These are phyloP conservation scores for Molossus molossus DNA, from an alignment of 2,797 vertebrate genomes.

Conservation along the genomic window DNA sequence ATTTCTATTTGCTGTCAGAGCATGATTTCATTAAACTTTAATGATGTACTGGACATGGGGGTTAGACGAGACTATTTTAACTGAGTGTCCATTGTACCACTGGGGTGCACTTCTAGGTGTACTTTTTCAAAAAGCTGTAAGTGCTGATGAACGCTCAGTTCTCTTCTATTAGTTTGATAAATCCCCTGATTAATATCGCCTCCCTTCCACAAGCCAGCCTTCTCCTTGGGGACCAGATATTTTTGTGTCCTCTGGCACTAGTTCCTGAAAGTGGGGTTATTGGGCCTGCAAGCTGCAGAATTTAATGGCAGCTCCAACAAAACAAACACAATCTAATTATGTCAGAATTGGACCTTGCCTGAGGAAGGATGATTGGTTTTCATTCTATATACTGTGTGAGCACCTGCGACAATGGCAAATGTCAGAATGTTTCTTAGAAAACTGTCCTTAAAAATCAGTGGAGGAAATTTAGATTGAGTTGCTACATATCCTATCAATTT, in stretches of 20 bases:
- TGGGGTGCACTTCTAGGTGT: constrained; percentile 67
- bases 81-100: constrained; percentile 52
- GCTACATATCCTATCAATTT: neutral
- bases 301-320: constrained; percentile 48
- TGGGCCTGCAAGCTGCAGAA: constrained; percentile 69
- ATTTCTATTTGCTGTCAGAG: constrained; percentile 64
- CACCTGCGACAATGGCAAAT: constrained; percentile 41
- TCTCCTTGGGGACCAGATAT: constrained; percentile 54
- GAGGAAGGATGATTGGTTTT: constrained; percentile 52
- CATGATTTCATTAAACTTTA: constrained; percentile 52
- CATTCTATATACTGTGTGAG: constrained; percentile 43
- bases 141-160: constrained; percentile 78
- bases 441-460: neutral
- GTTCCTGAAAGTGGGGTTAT: constrained; percentile 72
- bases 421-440: constrained; percentile 21
- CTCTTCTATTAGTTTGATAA: constrained; percentile 79
- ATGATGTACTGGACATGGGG: constrained; percentile 46
- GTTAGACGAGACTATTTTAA: constrained; percentile 55
- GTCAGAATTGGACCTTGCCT: constrained; percentile 43
- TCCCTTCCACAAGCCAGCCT: constrained; percentile 61
- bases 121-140: constrained; percentile 76
- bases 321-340: constrained; percentile 77
- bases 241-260: constrained; percentile 53
- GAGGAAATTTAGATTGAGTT: neutral
- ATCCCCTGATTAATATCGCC: constrained; percentile 70